A percentile compares a stretch with the other conserved stretches of the same genome.
Evolutionary conservation across 2,113 vertebrate species (phyloP).

Genomic region (Bolborhynchus lineola): DNA sequence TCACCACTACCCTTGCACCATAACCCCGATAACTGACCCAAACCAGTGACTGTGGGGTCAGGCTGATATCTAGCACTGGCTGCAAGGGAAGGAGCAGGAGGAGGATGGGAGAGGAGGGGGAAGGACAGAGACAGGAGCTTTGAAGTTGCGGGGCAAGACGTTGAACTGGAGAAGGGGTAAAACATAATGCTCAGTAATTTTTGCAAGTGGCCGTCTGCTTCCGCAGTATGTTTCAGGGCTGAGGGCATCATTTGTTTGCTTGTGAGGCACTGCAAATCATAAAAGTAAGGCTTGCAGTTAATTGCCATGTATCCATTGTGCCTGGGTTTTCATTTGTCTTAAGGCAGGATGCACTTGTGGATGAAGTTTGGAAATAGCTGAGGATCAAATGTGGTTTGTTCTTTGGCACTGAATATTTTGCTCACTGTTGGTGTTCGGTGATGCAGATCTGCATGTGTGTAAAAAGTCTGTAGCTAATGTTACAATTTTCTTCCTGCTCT

Average conservation of each 20-base stretch:
- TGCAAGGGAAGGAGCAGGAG: neutral
- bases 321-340: neutral
- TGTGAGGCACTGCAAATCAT: neutral
- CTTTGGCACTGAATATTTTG: neutral
- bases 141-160: neutral
- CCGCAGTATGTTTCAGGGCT: neutral
- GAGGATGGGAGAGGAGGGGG: neutral
- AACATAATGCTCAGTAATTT: neutral
- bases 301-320: neutral
- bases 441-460: neutral
- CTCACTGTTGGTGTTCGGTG: neutral
- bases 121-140: neutral
- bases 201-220: neutral
- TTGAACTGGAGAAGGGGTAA: neutral
- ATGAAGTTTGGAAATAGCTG: neutral
- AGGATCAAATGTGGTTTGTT: neutral
- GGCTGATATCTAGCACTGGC: constrained; percentile 42
- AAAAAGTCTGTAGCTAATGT: neutral
- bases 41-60: neutral
- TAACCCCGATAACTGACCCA: neutral
- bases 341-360: neutral
- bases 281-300: neutral
- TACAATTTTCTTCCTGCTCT: neutral
- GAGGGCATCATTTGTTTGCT: neutral
- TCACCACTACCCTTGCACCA: accelerated